Percentiles rank a stretch among this genome's conserved stretches.
Conservation (phyloP, 2,113 vertebrate genomes). For the Puntigrus tetrazona region DNA sequence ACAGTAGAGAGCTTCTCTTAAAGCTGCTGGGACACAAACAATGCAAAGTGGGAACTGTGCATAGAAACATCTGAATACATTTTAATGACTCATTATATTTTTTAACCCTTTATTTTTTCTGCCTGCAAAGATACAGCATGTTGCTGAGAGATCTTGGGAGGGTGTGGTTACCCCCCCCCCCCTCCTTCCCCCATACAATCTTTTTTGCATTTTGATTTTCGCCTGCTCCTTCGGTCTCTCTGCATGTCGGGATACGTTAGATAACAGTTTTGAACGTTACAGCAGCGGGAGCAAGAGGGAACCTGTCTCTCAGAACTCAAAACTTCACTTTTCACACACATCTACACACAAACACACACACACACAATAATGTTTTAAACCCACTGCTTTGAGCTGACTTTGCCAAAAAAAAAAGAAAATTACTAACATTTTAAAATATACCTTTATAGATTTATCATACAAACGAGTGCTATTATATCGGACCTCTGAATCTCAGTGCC, state of each 20-base stretch:
- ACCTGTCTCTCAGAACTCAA: constrained; percentile 67
- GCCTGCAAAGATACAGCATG: not conserved
- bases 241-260: constrained; percentile 76
- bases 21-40: not conserved
- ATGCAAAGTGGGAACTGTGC: not conserved
- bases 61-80: not conserved
- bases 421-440: not conserved
- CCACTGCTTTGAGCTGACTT: not conserved
- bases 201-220: constrained; percentile 54
- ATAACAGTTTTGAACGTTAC: constrained; percentile 61
- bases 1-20: not conserved
- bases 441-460: not conserved
- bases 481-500: not conserved
- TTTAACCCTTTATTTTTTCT: not conserved
- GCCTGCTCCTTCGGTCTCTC: constrained; percentile 45
- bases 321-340: constrained; percentile 19
- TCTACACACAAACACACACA: constrained; percentile 7
- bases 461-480: not conserved
- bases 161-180: constrained; percentile 27
- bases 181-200: not conserved
- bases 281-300: constrained; percentile 71
- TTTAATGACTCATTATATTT: not conserved
- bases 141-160: not conserved
- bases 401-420: not conserved
- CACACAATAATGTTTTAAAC: constrained; percentile 1